Base-by-base conservation (phyloP, 2,797 vertebrate species). In the Tokudaia muenninki region DNA sequence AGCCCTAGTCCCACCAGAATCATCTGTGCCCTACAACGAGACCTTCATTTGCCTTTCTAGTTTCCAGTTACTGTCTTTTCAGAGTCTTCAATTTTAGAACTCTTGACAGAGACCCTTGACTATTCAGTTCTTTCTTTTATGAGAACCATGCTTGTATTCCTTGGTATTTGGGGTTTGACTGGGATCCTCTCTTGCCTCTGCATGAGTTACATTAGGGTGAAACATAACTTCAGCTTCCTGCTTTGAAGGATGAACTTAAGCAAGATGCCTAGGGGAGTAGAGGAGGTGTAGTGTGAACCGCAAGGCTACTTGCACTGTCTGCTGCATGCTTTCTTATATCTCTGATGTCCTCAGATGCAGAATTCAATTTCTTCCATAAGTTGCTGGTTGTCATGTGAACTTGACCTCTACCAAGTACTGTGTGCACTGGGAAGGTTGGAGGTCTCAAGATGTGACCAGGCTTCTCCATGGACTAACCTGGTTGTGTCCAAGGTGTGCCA, bases 11-110 rank as follows among this genome's bases (percentile, higher is more conserved):
- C 9, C 74, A 4, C 26, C 65, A 41, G 2, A 61, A 37, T 22
- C 50, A 29, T 1, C 34, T 19, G 34, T 0, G 0, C 84, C 47
- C 6, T 22, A 16, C 0, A 26, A 12, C 1, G 12, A 57, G 31
- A 10, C 12, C 44, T 13, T 57, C 31, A 10, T 26, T 16, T 26
- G 11, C 19, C 12, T 8, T 29, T 12, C 44, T 37, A 22, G 13
- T 61, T 14, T 59, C 52, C 72, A 79, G 2, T 19, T 47, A 24
- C 19, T 41, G 37, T 37, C 70, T 63, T 37, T 44, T 37, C 17
- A 26, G 47, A 84, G 59, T 22, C 19, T 83, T 52, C 24, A 47
- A 41, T 34, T 67, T 70, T 31, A 47, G 78, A 77, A 77, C 44
- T 52, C 22, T 34, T 34, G 78, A 78, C 16, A 12, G 67, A 19